Base-by-base conservation (phyloP, 1,140 invertebrate genomes). In the Drosophila miranda region DNA sequence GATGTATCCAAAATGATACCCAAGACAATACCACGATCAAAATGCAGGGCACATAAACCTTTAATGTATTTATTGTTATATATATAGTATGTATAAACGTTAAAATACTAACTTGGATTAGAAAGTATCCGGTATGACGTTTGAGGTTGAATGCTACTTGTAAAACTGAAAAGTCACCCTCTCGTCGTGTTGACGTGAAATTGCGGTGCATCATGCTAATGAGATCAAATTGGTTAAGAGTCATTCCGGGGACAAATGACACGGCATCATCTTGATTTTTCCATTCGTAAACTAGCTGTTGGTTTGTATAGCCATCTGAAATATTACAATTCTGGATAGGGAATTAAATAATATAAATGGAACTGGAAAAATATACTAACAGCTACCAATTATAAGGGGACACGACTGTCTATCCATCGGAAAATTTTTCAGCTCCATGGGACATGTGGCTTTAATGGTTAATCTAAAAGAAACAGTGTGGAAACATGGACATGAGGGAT, bases 1-100 rank as follows among this genome's bases (percentile, higher is more conserved):
- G 94, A 92, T 99, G 98, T 30, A 98, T 97, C 97, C 97, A 99
- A 90, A 99, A 99, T 0, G 97, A 98, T 0, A 99, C 97, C 97
- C 97, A 99, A 1, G 97, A 98, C 0, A 99, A 93, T 78, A 98
- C 96, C 3, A 99, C 98, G 71, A 99, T 98, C 38, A 99, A 92
- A 73, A 97, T 97, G 90, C 97, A 98, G 0, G 98, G 98, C 21
- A 98, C 93, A 89, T 98, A 98, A 99, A 97, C 38, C 99, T 93
- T 30, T 8, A 92, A 98, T 99, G 90, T 98, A 98, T 23, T 38
- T 13, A 3, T 38, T 38, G 11, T 13, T 38, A 38, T 11, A 13
- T 38, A 13, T 38, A 11, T 13, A 38, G 1, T 11, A 13, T 28
- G 7, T 7, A 3, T 21, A 42, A 1, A 7, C 6, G 19, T 16